Evolutionary conservation across 2,888 invertebrate genomes (phyloP).

Genomic region (Polia nebulosa): DNA sequence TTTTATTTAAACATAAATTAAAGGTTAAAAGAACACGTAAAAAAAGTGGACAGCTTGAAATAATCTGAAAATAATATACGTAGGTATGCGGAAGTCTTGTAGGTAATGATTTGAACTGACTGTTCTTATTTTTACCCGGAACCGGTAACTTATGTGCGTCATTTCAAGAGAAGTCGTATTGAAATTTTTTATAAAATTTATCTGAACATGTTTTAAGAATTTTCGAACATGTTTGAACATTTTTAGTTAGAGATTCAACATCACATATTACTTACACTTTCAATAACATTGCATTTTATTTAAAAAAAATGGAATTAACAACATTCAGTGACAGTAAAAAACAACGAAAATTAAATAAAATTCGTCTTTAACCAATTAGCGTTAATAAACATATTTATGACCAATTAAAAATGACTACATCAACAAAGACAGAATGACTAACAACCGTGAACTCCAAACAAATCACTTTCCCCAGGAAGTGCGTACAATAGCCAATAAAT

Average conservation of each 20-base stretch:
- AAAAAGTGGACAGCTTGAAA: neutral
- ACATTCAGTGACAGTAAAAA: neutral
- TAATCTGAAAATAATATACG: constrained; percentile 15
- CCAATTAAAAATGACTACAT: too few relatives aligned
- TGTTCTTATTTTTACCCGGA: constrained; percentile 10
- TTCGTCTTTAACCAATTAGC: neutral
- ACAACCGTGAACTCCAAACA: constrained; percentile 53
- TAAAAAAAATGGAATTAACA: too few relatives aligned
- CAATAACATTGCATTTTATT: too few relatives aligned
- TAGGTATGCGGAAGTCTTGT: constrained; percentile 35
- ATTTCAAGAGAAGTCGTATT: constrained; percentile 17
- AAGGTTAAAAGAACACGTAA: constrained; percentile 3
- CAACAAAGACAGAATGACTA: constrained; percentile 38
- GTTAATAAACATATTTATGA: neutral
- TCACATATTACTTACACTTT: too few relatives aligned
- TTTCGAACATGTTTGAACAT: too few relatives aligned
- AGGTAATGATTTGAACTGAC: neutral
- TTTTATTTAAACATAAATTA: neutral
- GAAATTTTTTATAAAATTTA: neutral
- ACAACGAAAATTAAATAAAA: neutral
- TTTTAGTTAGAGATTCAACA: too few relatives aligned
- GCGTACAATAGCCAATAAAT: constrained; percentile 63
- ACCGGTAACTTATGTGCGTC: constrained; percentile 22
- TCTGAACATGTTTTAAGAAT: neutral
- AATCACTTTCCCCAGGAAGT: constrained; percentile 69